phyloP scores from a whole-genome alignment of 2,113 vertebrate genomes.

The Martes martes region DNA sequence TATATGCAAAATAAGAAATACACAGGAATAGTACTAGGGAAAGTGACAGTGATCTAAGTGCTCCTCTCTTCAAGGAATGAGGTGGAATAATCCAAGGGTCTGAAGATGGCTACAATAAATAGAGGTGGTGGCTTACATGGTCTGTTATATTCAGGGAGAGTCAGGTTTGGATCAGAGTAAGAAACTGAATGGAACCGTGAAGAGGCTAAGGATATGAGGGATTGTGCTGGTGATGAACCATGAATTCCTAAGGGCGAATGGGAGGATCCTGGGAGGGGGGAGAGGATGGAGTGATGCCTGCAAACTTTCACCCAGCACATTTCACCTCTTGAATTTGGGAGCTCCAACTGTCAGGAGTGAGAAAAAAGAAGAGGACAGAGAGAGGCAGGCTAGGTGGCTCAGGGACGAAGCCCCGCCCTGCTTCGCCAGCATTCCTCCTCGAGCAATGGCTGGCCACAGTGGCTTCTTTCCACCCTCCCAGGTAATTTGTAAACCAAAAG shows the following conservation, averaged over 20 bases:
- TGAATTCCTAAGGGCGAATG: not conserved
- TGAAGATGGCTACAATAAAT: not conserved
- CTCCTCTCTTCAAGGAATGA: not conserved
- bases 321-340: not conserved
- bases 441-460: not conserved
- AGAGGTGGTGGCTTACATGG: too few species aligned
- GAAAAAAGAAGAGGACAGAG: not conserved
- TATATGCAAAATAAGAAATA: not conserved
- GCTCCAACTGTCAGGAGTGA: not conserved
- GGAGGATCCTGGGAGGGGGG: not conserved
- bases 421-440: not conserved
- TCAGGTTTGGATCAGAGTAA: not conserved
- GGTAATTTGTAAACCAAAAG: not conserved
- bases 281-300: not conserved
- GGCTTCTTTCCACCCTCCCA: not conserved
- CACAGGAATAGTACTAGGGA: not conserved
- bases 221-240: not conserved
- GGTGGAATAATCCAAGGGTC: not conserved
- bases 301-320: not conserved
- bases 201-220: not conserved
- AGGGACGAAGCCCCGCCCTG: not conserved
- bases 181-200: not conserved
- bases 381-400: not conserved
- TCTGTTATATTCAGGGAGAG: not conserved
- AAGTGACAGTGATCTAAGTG: not conserved